Conservation (phyloP, 2,797 vertebrate species). For the Squalus acanthias region DNA sequence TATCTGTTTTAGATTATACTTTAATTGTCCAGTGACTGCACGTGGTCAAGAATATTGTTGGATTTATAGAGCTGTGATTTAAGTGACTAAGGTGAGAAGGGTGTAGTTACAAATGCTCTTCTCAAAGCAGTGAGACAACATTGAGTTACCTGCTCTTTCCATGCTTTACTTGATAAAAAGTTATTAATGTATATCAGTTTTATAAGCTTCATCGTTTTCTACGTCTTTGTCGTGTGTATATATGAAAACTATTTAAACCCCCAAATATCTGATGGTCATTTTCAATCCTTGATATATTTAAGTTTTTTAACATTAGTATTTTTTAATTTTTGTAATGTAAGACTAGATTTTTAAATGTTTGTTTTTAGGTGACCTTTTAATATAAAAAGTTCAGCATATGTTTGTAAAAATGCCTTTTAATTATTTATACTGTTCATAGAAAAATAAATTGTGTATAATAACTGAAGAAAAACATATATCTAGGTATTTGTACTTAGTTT, state of each 20-base stretch:
- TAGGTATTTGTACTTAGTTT: conserved; percentile 35
- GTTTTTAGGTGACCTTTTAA: conserved; percentile 38
- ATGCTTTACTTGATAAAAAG: conserved; percentile 19
- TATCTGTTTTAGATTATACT: not conserved
- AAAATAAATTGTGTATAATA: conserved; percentile 38
- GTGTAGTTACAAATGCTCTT: not conserved
- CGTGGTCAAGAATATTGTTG: not conserved
- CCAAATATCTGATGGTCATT: conserved; percentile 21
- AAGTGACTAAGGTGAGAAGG: not conserved
- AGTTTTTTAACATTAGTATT: conserved; percentile 32
- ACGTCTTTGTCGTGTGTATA: conserved; percentile 30
- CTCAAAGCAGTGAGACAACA: conserved; percentile 2
- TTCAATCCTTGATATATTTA: conserved; percentile 31
- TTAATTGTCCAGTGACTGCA: not conserved
- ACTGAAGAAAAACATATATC: conserved; percentile 14
- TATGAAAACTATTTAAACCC: conserved; percentile 35
- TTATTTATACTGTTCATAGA: conserved; percentile 38
- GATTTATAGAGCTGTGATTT: conserved; percentile 24
- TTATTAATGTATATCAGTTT: conserved; percentile 39
- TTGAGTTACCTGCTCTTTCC: not conserved
- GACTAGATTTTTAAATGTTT: conserved; percentile 37
- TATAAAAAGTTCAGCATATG: conserved; percentile 29
- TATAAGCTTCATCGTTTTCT: conserved; percentile 36
- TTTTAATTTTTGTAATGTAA: conserved; percentile 39
- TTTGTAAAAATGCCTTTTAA: conserved; percentile 38